phyloP scores from a whole-genome alignment of 1,140 invertebrate species.

The Lepidurus apus region DNA sequence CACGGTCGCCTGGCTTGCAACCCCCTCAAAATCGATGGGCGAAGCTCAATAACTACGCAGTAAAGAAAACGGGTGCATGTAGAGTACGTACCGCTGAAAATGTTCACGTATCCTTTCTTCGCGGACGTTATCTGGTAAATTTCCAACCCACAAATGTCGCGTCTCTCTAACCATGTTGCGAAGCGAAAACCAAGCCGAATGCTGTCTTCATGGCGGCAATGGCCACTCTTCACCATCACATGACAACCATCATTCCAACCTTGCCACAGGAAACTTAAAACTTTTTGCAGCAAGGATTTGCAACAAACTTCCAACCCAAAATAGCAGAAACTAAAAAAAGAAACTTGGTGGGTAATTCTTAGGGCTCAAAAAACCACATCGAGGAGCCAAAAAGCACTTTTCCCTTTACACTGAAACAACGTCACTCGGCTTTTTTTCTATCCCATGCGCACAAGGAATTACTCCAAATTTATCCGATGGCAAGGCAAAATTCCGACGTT shows the following conservation, averaged over 20 bases:
- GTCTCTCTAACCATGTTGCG: conserved; percentile 99
- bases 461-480: background rate
- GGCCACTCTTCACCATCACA: conserved; percentile 20
- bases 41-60: too few species aligned
- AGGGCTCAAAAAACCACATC: too few species aligned
- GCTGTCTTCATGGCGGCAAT: conserved; percentile 18
- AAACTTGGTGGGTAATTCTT: too few species aligned
- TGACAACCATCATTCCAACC: background rate
- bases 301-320: too few species aligned
- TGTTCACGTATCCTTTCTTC: conserved; percentile 92
- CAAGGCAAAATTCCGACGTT: background rate
- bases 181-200: conserved; percentile 42
- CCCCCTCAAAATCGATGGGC: background rate
- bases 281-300: too few species aligned
- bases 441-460: too few species aligned
- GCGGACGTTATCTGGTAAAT: conserved; percentile 97
- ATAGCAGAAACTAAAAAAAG: too few species aligned
- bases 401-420: too few species aligned
- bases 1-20: background rate
- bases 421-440: too few species aligned
- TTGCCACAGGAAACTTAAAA: background rate
- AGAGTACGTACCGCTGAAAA: conserved; percentile 82
- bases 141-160: conserved; percentile 99
- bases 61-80: too few species aligned
- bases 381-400: too few species aligned